Percentiles rank a stretch among this genome's conserved stretches.
phyloP scores from a whole-genome alignment of 2,797 vertebrate species.

The Melanogrammus aeglefinus region DNA sequence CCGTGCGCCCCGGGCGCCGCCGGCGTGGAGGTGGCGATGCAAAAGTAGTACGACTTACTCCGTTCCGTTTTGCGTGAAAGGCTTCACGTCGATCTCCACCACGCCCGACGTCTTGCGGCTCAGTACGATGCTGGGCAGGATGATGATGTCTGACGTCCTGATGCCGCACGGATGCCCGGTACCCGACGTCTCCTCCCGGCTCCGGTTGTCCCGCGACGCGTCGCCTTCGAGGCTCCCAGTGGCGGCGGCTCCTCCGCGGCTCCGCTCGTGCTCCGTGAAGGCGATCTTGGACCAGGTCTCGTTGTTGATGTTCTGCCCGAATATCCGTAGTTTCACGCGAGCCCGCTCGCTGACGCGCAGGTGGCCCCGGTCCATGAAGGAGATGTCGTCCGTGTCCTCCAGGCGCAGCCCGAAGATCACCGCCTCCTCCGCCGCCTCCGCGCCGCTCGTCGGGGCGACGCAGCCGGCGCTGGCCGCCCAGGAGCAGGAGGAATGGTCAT shows the following conservation, averaged over 20 bases:
- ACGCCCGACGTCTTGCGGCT: conserved; percentile 91
- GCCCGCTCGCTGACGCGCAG: conserved; percentile 92
- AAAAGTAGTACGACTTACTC: conserved; percentile 95
- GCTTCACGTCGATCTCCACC: conserved; percentile 95
- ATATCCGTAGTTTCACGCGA: conserved; percentile 86
- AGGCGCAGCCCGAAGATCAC: conserved; percentile 92
- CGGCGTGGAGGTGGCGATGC: conserved; percentile 84
- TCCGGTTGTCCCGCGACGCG: conserved; percentile 71
- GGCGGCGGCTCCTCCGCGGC: conserved; percentile 45
- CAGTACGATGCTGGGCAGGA: conserved; percentile 83
- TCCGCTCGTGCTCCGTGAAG: conserved; percentile 90
- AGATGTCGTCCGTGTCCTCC: conserved; percentile 96
- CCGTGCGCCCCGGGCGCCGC: conserved; percentile 67
- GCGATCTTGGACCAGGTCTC: conserved; percentile 96
- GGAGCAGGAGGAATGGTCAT: conserved; percentile 70
- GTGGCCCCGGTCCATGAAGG: conserved; percentile 89
- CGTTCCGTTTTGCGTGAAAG: conserved; percentile 93
- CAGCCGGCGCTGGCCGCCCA: conserved; percentile 76
- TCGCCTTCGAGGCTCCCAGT: conserved; percentile 57
- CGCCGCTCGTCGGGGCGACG: conserved; percentile 75
- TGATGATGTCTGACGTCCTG: conserved; percentile 94
- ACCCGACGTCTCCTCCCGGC: conserved; percentile 76
- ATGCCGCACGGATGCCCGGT: conserved; percentile 89
- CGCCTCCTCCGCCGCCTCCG: conserved; percentile 84
- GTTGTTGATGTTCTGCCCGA: conserved; percentile 97